Evolutionary conservation across 2,888 invertebrate species (phyloP).

Genomic region (Eupithecia tripunctaria): DNA sequence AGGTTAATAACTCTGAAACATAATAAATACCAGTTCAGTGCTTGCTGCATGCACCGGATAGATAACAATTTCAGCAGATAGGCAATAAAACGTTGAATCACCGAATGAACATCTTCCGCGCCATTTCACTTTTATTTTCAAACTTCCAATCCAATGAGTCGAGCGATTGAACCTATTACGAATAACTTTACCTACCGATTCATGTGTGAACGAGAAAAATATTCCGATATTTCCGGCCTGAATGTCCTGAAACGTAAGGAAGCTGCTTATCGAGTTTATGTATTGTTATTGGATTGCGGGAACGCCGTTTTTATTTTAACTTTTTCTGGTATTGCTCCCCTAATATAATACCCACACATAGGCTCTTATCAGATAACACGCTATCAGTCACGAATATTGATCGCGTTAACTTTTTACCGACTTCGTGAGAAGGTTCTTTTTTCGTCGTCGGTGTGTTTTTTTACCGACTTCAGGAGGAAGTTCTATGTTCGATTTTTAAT

Average conservation of each 20-base stretch:
- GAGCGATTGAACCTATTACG: constrained; percentile 74
- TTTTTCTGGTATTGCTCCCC: background rate
- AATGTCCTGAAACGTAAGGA: constrained; percentile 26
- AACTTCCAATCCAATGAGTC: constrained; percentile 74
- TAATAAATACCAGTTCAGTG: constrained; percentile 16
- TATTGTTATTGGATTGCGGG: constrained; percentile 21
- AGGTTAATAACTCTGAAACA: background rate
- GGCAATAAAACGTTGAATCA: constrained; percentile 68
- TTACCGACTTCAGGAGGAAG: too few species aligned
- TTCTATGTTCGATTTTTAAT: too few species aligned
- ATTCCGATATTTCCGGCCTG: constrained; percentile 49
- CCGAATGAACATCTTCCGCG: constrained; percentile 73
- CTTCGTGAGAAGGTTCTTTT: too few species aligned
- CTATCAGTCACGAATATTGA: background rate
- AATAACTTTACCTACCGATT: constrained; percentile 68
- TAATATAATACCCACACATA: background rate
- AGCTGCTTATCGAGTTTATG: constrained; percentile 17
- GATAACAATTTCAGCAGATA: constrained; percentile 39
- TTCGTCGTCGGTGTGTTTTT: too few species aligned
- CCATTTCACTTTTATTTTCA: constrained; percentile 77
- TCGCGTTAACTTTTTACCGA: background rate
- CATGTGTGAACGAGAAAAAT: constrained; percentile 65
- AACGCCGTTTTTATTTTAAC: constrained; percentile 14
- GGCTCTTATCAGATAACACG: too few species aligned
- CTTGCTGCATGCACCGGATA: constrained; percentile 25